Base-by-base conservation (phyloP, 2,888 invertebrate genomes). In the Lottia gigantea region DNA sequence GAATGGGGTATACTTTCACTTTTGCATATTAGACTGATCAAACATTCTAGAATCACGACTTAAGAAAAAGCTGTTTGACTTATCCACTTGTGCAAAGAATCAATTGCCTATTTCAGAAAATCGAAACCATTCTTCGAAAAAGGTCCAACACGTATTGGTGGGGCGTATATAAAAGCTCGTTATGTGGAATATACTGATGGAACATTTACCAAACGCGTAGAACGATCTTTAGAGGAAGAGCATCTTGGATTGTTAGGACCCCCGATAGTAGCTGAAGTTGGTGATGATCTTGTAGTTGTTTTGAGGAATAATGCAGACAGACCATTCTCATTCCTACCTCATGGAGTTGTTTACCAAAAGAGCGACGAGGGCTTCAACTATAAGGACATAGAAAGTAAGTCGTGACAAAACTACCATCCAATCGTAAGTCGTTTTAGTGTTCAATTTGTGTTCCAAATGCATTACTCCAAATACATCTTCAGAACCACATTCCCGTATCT, bases 171-270 rank as follows among this genome's bases (percentile, higher is more conserved):
- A 55, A 82, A 82, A 62, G 74, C 80, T 0, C 71, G 75, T 6
- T 82, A 74, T 69, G 23, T 75, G 16, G 74, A 76, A 45, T 83
- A 81, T 64, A 78, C 75, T 0, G 81, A 82, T 65, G 62, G 55
- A 23, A 72, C 73, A 19, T 83, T 71, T 72, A 67, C 23, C 19
- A 75, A 75, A 67, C 73, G 75, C 11, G 49, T 70, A 4, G 69
- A 73, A 25, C 23, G 49, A n/a, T 25, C 26, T 6, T n/a, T 45
- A 7, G 71, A 74, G 12, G 19, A 40, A 40, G 62, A 45, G 19
- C 80, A 83, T 66, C 73, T 82, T 12, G 82, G 81, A 0, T 66
- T 80, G 19, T 76, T 82, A 49, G 83, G 83, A 15, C 83, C 83
- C 6, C 72, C 79, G 0, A 75, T 83, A 7, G 66, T 74, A 64